These are phyloP conservation scores for Drosophila tristis DNA, from an alignment of 1,140 invertebrate genomes.

Conservation along the genomic window DNA sequence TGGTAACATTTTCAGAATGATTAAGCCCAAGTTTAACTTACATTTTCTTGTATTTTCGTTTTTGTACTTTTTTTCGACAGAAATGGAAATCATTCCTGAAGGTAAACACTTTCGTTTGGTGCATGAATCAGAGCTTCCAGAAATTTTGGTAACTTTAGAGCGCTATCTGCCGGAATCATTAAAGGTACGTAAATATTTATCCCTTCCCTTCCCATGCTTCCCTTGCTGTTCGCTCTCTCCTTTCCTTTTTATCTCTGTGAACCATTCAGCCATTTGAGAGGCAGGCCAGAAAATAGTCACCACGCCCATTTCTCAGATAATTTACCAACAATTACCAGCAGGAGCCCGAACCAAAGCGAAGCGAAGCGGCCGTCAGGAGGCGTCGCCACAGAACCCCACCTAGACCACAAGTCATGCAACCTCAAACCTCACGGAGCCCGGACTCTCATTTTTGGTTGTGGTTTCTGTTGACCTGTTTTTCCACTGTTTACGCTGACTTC, in stretches of 20 bases:
- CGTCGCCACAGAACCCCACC: slow-evolving; percentile 7
- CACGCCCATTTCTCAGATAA: slow-evolving; percentile 61
- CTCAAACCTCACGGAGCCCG: slow-evolving; percentile 36
- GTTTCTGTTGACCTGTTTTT: slow-evolving; percentile 70
- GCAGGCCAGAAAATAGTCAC: slow-evolving; percentile 15
- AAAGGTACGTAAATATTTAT: slow-evolving; percentile 85
- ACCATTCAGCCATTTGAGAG: background rate
- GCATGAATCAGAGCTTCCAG: slow-evolving; percentile 91
- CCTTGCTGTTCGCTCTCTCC: background rate
- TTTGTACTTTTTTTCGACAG: slow-evolving; percentile 84
- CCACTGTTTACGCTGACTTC: slow-evolving; percentile 48
- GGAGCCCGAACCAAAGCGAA: background rate
- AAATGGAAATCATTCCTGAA: slow-evolving; percentile 91
- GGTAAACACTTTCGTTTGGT: slow-evolving; percentile 94
- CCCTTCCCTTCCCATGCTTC: too few species aligned
- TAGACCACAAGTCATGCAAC: slow-evolving; percentile 71
- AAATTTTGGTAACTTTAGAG: slow-evolving; percentile 90
- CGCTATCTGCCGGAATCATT: slow-evolving; percentile 92
- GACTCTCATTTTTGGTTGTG: slow-evolving; percentile 22
- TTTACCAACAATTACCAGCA: slow-evolving; percentile 67
- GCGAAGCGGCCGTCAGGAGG: slow-evolving; percentile 23
- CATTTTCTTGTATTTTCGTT: slow-evolving; percentile 9
- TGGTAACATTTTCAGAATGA: background rate
- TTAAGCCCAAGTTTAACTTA: slow-evolving; percentile 9
- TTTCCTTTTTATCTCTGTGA: background rate